A percentile compares a stretch with the other conserved stretches of the same genome.
These are phyloP conservation scores for Ectobius pallidus DNA, from an alignment of 2,888 invertebrate genomes.

Conservation along the genomic window DNA sequence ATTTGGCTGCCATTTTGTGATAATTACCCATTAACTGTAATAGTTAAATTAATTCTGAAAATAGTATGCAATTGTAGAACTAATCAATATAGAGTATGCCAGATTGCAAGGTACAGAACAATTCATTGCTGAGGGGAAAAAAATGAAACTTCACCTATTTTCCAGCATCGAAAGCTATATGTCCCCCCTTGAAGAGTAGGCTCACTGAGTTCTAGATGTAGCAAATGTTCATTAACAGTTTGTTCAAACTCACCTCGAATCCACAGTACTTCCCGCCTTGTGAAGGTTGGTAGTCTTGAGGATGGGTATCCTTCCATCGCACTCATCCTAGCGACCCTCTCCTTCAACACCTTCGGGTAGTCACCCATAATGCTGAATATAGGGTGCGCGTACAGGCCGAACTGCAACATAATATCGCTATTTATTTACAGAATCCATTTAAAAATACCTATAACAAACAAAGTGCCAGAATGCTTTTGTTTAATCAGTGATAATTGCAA, in stretches of 20 bases:
- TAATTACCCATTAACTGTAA: too few species aligned
- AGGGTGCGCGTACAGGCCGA: constrained; percentile 58
- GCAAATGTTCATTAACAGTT: too few species aligned
- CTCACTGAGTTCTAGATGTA: neutral
- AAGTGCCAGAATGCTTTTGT: too few species aligned
- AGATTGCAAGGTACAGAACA: too few species aligned
- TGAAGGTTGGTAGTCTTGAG: constrained; percentile 58
- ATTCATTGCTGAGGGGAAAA: too few species aligned
- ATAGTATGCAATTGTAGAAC: too few species aligned
- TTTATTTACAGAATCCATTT: neutral
- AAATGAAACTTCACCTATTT: too few species aligned
- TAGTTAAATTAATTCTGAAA: too few species aligned
- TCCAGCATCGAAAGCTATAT: too few species aligned
- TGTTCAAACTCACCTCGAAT: constrained; percentile 52
- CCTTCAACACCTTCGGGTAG: constrained; percentile 59
- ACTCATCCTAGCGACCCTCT: constrained; percentile 55
- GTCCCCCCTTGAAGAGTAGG: neutral
- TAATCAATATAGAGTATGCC: too few species aligned
- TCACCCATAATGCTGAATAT: constrained; percentile 58
- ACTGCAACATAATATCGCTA: constrained; percentile 48
- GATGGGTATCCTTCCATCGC: constrained; percentile 52
- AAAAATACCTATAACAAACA: neutral
- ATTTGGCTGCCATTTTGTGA: too few species aligned
- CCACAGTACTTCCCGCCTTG: constrained; percentile 61
- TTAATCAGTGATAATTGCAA: too few species aligned